Evolutionary conservation across 2,797 vertebrate species (phyloP), one percentile per base, ranked within the genome.

Genomic region (Adrianichthys oophorus): DNA sequence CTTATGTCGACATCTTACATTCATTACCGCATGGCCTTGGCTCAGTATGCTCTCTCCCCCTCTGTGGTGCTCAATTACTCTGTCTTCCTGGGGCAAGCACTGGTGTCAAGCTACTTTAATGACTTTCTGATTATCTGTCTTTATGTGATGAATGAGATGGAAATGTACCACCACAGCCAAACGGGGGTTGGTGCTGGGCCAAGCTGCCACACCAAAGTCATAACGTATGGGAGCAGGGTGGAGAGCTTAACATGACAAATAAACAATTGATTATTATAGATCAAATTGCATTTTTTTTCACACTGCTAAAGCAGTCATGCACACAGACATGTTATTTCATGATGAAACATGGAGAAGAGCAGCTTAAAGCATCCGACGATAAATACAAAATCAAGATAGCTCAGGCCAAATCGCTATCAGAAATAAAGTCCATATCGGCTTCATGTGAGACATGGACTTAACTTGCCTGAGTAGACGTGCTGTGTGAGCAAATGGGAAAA

Each of bases 51-150:
- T 84, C 89, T 80, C 84, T 86, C 88, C 85, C 85, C 86, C 92
- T 95, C 92, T 85, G 91, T 86, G 87, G 91, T 93, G 92, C 94
- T 98, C 95, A 98, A 97, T 98, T 98, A 96, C 81, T 88, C 91
- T 90, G 90, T 95, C 95, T 96, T 98, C 93, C 91, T 82, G 83
- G 89, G 92, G 91, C 90, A 90, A 90, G 90, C 88, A 92, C 92
- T 90, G 91, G 91, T 95, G 94, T 93, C 92, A 95, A 91, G 93
- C 92, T 94, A 94, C 93, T 92, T 93, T 98, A 98, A 98, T 96
- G 95, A 95, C 95, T 97, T 98, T 95, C 94, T 98, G 95, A 98
- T 98, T 96, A 98, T 97, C 94, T 95, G 95, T 95, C 94, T 95
- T 95, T 94, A 95, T 92, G 93, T 97, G 96, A 97, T 98, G 94